A percentile compares a stretch with the other conserved stretches of the same genome.
These are phyloP conservation scores for Antechinus flavipes DNA, from an alignment of 2,113 vertebrate genomes.

Conservation along the genomic window DNA sequence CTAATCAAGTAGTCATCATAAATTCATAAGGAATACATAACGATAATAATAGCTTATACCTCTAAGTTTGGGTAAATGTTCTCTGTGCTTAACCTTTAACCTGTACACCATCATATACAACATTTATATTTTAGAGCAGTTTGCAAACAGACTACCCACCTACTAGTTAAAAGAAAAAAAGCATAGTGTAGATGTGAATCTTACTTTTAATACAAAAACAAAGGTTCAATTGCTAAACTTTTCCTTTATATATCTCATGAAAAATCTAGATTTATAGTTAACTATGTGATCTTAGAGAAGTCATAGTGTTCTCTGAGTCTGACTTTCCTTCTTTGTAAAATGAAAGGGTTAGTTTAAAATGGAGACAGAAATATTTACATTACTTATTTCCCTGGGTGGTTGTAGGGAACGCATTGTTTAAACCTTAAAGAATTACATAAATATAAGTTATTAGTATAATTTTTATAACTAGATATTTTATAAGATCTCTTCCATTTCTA, in stretches of 20 bases:
- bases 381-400: background rate
- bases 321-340: background rate
- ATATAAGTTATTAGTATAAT: background rate
- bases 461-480: background rate
- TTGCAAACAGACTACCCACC: too few relatives aligned
- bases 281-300: background rate
- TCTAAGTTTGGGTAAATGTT: too few relatives aligned
- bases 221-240: background rate
- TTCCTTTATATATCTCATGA: background rate
- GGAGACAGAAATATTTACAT: background rate
- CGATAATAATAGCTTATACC: too few relatives aligned
- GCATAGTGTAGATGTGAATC: background rate
- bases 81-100: too few relatives aligned
- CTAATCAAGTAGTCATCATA: too few relatives aligned
- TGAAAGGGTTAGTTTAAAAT: background rate
- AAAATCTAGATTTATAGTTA: background rate
- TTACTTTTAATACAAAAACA: background rate
- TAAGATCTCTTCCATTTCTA: slow-evolving; percentile 11
- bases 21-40: too few relatives aligned
- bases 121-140: background rate
- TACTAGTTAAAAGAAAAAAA: background rate
- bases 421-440: background rate
- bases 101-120: too few relatives aligned
- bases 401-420: background rate
- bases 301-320: background rate